A percentile compares a stretch with the other conserved stretches of the same genome.
Conservation (phyloP, 2,888 invertebrate genomes). For the Philereme transversata region DNA sequence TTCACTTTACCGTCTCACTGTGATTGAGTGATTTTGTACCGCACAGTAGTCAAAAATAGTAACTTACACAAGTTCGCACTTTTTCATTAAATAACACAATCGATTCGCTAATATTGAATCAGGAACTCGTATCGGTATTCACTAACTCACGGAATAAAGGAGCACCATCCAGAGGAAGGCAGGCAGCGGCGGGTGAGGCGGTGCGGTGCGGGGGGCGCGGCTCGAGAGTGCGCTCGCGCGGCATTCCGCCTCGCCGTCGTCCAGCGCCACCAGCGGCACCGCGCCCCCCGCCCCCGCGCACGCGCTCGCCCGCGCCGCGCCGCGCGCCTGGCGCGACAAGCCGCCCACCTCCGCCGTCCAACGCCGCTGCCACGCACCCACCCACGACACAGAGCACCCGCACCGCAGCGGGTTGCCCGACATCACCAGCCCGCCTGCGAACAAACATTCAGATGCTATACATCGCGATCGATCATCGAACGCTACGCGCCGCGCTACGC, state of each 20-base stretch:
- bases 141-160: constrained; percentile 35
- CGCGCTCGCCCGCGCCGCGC: constrained; percentile 46
- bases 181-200: constrained; percentile 10
- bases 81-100: too few species aligned
- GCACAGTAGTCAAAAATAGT: too few species aligned
- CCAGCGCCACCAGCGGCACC: constrained; percentile 85
- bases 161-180: constrained; percentile 42
- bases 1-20: too few species aligned
- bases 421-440: constrained; percentile 89
- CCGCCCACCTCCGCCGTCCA: constrained; percentile 94
- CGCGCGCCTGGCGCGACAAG: constrained; percentile 64
- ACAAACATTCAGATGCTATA: constrained; percentile 1
- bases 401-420: constrained; percentile 92
- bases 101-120: background rate
- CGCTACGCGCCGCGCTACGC: background rate
- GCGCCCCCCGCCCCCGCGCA: constrained; percentile 55
- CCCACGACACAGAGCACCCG: constrained; percentile 93
- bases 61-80: too few species aligned
- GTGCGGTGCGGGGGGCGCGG: constrained; percentile 44
- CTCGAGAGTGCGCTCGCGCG: constrained; percentile 88
- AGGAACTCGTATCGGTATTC: background rate
- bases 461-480: too few species aligned
- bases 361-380: constrained; percentile 92
- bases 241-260: constrained; percentile 89
- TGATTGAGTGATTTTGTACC: too few species aligned